Base-by-base conservation (phyloP, 92 coral and sea anemone species). In the Palythoa heliodiscus region DNA sequence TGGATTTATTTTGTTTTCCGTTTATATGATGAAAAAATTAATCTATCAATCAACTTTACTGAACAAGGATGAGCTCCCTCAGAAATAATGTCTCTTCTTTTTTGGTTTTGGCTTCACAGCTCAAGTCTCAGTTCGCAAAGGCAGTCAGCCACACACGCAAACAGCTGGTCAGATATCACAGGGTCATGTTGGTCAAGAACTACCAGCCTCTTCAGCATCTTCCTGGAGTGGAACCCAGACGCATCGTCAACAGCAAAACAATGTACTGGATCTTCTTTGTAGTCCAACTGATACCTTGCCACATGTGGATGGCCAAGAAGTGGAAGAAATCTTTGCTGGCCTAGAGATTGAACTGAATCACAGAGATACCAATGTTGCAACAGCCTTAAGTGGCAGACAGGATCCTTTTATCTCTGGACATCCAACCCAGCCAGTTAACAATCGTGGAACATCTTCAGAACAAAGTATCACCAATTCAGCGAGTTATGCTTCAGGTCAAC, bases 291-390 rank as follows among this genome's bases (percentile, higher is more conserved):
- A 92, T 48, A 89, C 90, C 58, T 66, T 97, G 22, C 99, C 99
- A 16, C 98, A 95, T 76, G 99, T 97, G 10, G 97, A 95, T 81
- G 94, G 99, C 85, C 94, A 95, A 63, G 99, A 97, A 74, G 98
- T 97, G 29, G 99, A 97, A 73, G 98, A 97, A 73, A 93, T 95
- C 71, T 97, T 97, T 89, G 91, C 98, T 48, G 98, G 93, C 40
- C 91, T 97, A 10, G 99, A 93, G 76, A 88, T 91, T 86, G 99
- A 95, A 75, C 87, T 95, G 87, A 92, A 85, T 70, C 91, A 91
- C 75, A 84, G 91, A 22, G 93, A 84, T 52, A 80, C 88, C 43
- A 74, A 82, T 52, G 68, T 78, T 48, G 60, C 86, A 9, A 43
- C 89, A 12, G 86, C 87, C 47, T 89, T 88, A 47, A 91, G 87